phyloP scores from a whole-genome alignment of 2,113 vertebrate species.

The Ovibos moschatus region DNA sequence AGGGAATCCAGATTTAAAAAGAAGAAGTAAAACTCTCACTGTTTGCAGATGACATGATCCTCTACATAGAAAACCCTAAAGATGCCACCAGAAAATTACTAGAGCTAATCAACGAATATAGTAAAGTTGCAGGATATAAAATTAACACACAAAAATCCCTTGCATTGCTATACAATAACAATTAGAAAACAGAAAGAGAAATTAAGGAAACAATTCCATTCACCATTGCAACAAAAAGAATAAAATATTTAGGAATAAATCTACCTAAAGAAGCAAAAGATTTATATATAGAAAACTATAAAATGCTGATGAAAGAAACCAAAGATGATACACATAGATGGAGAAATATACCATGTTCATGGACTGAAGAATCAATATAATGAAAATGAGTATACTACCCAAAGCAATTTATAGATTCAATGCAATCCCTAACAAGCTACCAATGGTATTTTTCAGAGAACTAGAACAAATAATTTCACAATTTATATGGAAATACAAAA shows the following conservation, averaged over 20 bases:
- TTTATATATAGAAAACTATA: not conserved
- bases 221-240: not conserved
- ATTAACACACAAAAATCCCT: not conserved
- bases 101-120: not conserved
- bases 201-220: not conserved
- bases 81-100: not conserved
- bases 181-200: not conserved
- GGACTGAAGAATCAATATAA: no score
- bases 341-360: no score
- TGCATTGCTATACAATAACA: no score
- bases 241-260: not conserved
- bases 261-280: not conserved
- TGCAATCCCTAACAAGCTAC: no score
- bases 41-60: not conserved
- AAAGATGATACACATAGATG: no score
- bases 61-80: not conserved
- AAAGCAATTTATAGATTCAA: no score
- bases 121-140: not conserved
- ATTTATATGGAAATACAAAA: not conserved
- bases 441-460: no score
- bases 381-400: no score
- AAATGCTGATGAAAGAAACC: not conserved
- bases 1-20: not conserved
- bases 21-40: not conserved
- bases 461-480: no score